phyloP scores from a whole-genome alignment of 2,888 invertebrate genomes.

The Pyrgus malvae region DNA sequence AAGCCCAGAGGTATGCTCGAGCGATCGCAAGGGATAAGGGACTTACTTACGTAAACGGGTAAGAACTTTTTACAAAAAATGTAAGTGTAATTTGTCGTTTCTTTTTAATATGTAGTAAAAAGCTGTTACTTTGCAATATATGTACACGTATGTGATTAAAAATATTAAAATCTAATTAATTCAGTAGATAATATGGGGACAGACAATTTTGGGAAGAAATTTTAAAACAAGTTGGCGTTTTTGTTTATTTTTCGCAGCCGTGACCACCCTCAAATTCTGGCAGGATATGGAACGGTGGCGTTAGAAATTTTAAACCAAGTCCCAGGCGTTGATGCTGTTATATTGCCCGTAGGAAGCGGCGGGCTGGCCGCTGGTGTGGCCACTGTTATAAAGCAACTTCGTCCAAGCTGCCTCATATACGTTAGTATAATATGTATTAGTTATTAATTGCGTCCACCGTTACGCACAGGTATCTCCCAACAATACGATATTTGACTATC shows the following conservation, averaged over 20 bases:
- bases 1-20: constrained; percentile 83
- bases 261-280: constrained; percentile 95
- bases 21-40: constrained; percentile 80
- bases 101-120: too few relatives aligned
- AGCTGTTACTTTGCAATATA: too few relatives aligned
- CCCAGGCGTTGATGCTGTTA: constrained; percentile 90
- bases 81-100: too few relatives aligned
- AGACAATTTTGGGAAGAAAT: too few relatives aligned
- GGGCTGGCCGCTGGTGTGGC: constrained; percentile 94
- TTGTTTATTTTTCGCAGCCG: constrained; percentile 84
- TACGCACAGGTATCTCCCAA: too few relatives aligned
- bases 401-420: constrained; percentile 91
- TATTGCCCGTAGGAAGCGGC: constrained; percentile 95
- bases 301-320: constrained; percentile 95
- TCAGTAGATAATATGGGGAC: too few relatives aligned
- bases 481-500: too few relatives aligned
- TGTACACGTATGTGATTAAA: too few relatives aligned
- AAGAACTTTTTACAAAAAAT: too few relatives aligned
- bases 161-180: too few relatives aligned
- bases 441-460: too few relatives aligned
- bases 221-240: too few relatives aligned
- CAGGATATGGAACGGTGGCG: constrained; percentile 96
- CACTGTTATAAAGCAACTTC: constrained; percentile 90
- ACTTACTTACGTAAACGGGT: constrained; percentile 86
- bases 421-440: constrained; percentile 87